phyloP scores from a whole-genome alignment of 2,888 invertebrate species.

The Notocelia uddmanniana region DNA sequence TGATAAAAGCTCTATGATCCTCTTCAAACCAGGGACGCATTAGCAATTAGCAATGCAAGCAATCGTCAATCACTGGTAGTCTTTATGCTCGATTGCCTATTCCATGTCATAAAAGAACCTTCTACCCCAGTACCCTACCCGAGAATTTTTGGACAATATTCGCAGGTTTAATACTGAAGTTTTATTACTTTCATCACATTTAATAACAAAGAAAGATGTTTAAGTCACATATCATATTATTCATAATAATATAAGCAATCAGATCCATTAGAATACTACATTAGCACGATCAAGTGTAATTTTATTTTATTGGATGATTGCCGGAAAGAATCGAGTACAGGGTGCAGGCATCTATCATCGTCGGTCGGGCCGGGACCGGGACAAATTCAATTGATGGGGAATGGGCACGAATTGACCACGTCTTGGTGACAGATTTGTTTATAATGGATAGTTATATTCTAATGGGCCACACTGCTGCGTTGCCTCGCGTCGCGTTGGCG shows the following conservation, averaged over 20 bases:
- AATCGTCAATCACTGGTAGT: too few species aligned
- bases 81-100: too few species aligned
- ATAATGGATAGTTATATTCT: conserved; percentile 20
- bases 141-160: too few species aligned
- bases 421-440: conserved; percentile 25
- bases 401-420: conserved; percentile 12
- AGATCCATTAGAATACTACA: conserved; percentile 16
- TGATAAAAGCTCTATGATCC: too few species aligned
- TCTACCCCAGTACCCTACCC: too few species aligned
- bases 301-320: conserved; percentile 75
- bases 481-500: too few species aligned
- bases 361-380: conserved; percentile 50
- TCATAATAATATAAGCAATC: conserved; percentile 17
- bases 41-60: too few species aligned
- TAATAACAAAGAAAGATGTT: background rate
- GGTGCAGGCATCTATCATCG: conserved; percentile 77
- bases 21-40: too few species aligned
- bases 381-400: conserved; percentile 42
- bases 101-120: too few species aligned
- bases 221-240: background rate
- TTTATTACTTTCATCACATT: too few species aligned
- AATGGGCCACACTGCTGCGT: too few species aligned
- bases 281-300: conserved; percentile 39
- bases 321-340: conserved; percentile 68
- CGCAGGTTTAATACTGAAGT: too few species aligned